phyloP scores from a whole-genome alignment of 92 coral and sea anemone genomes.

The Epizoanthus rinbou region DNA sequence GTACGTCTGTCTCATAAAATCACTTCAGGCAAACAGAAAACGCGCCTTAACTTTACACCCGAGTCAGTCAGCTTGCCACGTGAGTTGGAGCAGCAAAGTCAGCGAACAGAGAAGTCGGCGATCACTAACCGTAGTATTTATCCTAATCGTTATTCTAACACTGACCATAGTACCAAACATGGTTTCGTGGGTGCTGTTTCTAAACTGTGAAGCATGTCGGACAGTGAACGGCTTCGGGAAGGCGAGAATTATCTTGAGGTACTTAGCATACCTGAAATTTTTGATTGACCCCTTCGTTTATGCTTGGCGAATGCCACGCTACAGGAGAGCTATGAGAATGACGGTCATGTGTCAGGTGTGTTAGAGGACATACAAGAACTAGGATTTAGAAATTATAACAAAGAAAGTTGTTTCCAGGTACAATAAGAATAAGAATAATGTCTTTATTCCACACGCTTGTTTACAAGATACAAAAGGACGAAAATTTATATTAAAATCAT shows the following conservation, averaged over 20 bases:
- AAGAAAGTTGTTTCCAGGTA: too few species aligned
- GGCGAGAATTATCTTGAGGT: constrained; percentile 7
- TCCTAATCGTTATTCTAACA: constrained; percentile 25
- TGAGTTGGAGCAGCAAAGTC: constrained; percentile 8
- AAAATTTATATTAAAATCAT: too few species aligned
- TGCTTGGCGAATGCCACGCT: constrained; percentile 36
- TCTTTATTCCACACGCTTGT: too few species aligned
- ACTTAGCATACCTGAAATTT: constrained; percentile 24
- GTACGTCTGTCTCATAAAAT: constrained; percentile 18
- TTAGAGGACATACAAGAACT: neutral
- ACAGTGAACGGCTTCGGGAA: neutral
- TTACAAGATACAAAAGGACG: too few species aligned
- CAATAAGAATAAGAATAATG: too few species aligned
- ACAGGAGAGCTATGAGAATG: constrained; percentile 9
- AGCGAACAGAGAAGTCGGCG: constrained; percentile 32
- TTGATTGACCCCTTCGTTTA: constrained; percentile 21
- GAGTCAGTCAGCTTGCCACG: neutral
- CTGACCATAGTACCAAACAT: constrained; percentile 19
- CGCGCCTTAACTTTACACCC: constrained; percentile 31
- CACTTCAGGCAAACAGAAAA: constrained; percentile 33
- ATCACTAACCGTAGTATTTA: constrained; percentile 7
- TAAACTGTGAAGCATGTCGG: constrained; percentile 7
- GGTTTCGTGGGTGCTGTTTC: constrained; percentile 25
- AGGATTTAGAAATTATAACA: too few species aligned
- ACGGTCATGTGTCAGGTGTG: constrained; percentile 1